These are phyloP conservation scores for Drosophila formosana DNA, from an alignment of 2,888 invertebrate genomes.

Conservation along the genomic window DNA sequence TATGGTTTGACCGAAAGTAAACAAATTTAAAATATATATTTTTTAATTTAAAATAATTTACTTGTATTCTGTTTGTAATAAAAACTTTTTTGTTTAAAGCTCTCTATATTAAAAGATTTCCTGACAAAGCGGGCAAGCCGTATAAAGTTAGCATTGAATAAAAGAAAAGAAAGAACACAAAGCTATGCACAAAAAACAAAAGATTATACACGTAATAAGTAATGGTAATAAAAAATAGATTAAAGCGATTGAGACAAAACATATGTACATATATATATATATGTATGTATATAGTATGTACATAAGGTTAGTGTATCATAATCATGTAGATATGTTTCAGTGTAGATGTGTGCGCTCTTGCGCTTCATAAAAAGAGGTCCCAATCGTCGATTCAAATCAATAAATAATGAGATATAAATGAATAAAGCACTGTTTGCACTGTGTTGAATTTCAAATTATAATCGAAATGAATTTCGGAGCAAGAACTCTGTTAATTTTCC, in stretches of 20 bases:
- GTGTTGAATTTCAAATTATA: background rate
- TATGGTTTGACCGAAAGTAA: no score
- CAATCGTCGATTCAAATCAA: constrained; percentile 66
- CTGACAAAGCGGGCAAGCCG: background rate
- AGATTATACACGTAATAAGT: constrained; percentile 1
- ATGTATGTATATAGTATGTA: constrained; percentile 5
- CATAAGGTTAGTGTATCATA: constrained; percentile 12
- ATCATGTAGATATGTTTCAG: constrained; percentile 11
- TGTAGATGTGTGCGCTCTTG: constrained; percentile 14
- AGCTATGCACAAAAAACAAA: background rate
- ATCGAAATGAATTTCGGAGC: background rate
- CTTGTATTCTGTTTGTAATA: no score
- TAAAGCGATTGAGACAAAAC: constrained; percentile 30
- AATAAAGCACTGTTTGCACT: constrained; percentile 10
- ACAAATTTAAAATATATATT: no score
- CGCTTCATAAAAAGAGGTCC: constrained; percentile 77
- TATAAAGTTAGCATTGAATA: background rate
- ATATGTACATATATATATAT: constrained; percentile 5
- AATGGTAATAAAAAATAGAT: background rate
- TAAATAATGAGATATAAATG: constrained; percentile 16
- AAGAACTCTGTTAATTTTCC: background rate
- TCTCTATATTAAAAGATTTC: background rate
- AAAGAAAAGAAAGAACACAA: background rate
- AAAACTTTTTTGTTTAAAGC: background rate
- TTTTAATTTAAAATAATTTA: no score